Evolutionary conservation across 2,888 invertebrate species (phyloP).

Genomic region (Machimus atricapillus): DNA sequence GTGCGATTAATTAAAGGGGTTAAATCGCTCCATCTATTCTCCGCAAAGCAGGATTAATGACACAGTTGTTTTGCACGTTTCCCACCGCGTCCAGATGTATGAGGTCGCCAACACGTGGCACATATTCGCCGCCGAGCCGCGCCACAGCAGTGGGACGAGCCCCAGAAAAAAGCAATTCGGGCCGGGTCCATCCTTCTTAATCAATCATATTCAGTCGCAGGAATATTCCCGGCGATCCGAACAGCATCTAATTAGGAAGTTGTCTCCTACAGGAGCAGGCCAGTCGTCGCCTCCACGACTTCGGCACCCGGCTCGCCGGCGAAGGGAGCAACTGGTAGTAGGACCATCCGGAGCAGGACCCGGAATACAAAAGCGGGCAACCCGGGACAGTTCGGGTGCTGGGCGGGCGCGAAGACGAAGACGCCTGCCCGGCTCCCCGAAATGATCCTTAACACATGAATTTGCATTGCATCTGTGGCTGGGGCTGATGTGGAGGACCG

Average conservation of each 20-base stretch:
- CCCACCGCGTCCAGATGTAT: background rate
- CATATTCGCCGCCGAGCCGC: background rate
- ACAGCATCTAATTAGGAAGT: conserved; percentile 34
- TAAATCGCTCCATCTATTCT: background rate
- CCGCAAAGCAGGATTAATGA: background rate
- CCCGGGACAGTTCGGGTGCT: background rate
- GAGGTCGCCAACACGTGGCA: background rate
- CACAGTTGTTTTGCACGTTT: background rate
- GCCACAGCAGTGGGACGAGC: background rate
- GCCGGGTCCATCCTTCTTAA: conserved; percentile 25
- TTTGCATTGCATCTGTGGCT: conserved; percentile 11
- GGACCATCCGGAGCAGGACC: background rate
- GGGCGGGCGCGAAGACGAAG: background rate
- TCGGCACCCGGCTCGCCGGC: background rate
- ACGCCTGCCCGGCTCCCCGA: background rate
- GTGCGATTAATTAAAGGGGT: conserved; percentile 24
- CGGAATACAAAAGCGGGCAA: conserved; percentile 10
- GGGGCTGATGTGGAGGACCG: background rate
- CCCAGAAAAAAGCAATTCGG: background rate
- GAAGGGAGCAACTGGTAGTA: conserved; percentile 32
- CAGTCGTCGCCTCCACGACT: background rate
- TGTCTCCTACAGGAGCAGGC: conserved; percentile 32
- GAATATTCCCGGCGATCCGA: conserved; percentile 16
- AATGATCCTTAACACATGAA: conserved; percentile 22
- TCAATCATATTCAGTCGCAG: conserved; percentile 32